phyloP scores from a whole-genome alignment of 2,797 vertebrate species.

The Platyrinchus mystaceus region DNA sequence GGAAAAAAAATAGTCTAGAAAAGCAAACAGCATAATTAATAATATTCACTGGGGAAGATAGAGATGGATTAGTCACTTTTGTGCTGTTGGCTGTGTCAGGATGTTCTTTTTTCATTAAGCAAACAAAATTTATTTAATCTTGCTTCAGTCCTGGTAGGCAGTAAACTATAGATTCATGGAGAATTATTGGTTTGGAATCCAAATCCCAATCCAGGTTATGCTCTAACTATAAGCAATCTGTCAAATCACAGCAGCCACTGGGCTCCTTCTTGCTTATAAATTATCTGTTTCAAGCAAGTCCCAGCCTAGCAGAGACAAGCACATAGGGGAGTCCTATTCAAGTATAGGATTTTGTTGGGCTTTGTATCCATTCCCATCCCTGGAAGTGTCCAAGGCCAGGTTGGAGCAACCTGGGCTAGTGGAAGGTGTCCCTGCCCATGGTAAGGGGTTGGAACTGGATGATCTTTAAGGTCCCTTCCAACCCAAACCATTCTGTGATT shows the following conservation, averaged over 20 bases:
- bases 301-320: background rate
- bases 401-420: background rate
- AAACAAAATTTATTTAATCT: conserved; percentile 28
- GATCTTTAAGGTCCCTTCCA: background rate
- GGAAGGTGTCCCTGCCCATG: background rate
- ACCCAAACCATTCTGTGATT: background rate
- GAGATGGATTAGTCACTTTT: conserved; percentile 58
- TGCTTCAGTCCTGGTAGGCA: background rate
- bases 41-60: conserved; percentile 25
- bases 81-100: conserved; percentile 35
- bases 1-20: conserved; percentile 21
- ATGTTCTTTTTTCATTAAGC: conserved; percentile 43
- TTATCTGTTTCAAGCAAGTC: background rate
- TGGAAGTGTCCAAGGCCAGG: background rate
- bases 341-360: background rate
- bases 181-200: background rate
- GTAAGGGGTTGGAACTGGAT: background rate
- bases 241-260: background rate
- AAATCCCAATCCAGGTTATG: background rate
- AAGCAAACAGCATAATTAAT: conserved; percentile 48
- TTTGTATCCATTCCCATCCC: background rate
- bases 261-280: background rate
- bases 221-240: background rate
- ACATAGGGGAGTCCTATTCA: background rate
- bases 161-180: conserved; percentile 8